A percentile compares a stretch with the other conserved stretches of the same genome.
Conservation (phyloP, 1,140 invertebrate genomes). For the Homarus americanus region DNA sequence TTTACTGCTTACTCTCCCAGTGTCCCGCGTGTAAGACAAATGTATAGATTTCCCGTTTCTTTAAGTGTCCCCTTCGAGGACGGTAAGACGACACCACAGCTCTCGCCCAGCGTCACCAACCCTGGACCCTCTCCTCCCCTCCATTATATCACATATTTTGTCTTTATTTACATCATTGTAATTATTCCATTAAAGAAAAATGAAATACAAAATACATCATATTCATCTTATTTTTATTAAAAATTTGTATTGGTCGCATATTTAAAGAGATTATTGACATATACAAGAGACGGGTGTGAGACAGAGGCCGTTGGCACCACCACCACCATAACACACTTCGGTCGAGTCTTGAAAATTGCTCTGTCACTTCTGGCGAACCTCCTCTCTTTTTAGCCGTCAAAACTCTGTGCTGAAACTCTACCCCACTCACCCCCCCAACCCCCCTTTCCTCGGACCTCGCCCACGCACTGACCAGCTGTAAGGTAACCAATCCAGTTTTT, state of each 20-base stretch:
- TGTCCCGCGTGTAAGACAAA: neutral
- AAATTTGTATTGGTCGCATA: too few relatives aligned
- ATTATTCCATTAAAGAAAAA: too few relatives aligned
- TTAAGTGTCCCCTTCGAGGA: neutral
- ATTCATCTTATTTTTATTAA: too few relatives aligned
- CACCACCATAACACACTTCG: constrained; percentile 50
- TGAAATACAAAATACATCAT: too few relatives aligned
- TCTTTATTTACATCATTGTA: too few relatives aligned
- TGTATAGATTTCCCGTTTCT: neutral
- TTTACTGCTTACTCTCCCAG: neutral
- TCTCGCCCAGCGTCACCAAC: neutral
- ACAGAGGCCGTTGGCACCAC: constrained; percentile 29
- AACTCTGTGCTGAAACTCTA: constrained; percentile 7
- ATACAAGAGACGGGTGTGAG: neutral
- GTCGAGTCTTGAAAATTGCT: constrained; percentile 45
- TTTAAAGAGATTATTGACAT: too few relatives aligned
- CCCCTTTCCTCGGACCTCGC: too few relatives aligned
- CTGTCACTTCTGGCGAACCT: constrained; percentile 58
- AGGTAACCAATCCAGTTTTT: too few relatives aligned
- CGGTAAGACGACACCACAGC: neutral
- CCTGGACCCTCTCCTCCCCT: too few relatives aligned
- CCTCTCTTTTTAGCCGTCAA: constrained; percentile 61
- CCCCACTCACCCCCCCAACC: neutral
- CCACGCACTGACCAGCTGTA: neutral
- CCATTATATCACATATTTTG: too few relatives aligned